Percentiles rank a stretch among this genome's conserved stretches.
Evolutionary conservation across 2,113 vertebrate genomes (phyloP).

Genomic region (Plecturocebus donacophilus): DNA sequence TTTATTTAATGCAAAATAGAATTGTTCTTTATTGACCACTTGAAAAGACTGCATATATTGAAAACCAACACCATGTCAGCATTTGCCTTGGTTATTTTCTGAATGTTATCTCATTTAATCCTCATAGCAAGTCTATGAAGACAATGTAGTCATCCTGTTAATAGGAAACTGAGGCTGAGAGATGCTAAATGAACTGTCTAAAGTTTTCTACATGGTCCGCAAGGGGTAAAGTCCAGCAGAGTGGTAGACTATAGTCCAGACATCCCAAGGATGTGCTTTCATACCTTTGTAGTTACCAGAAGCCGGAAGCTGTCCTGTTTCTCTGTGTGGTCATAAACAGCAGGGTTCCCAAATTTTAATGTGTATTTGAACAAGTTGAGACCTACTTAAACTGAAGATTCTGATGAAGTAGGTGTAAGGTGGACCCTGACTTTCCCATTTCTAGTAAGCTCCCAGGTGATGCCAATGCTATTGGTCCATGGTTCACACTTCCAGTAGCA

Average conservation of each 20-base stretch:
- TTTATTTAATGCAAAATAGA: conserved; percentile 74
- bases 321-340: background rate
- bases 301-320: background rate
- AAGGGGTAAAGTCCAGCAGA: background rate
- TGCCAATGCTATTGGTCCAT: background rate
- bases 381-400: background rate
- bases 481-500: background rate
- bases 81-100: background rate
- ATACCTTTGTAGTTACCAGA: background rate
- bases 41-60: conserved; percentile 38
- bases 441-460: background rate
- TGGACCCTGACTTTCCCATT: background rate
- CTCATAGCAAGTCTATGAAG: background rate
- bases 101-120: background rate
- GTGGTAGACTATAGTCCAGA: background rate
- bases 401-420: background rate
- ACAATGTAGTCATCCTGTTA: background rate
- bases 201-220: background rate
- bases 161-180: background rate
- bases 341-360: background rate
- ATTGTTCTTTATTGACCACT: conserved; percentile 55
- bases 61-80: background rate
- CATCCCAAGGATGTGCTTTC: background rate
- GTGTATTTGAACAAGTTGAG: background rate
- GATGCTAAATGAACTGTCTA: background rate